Evolutionary conservation across 2,888 invertebrate species (phyloP).

Genomic region (Morpho deidamia): DNA sequence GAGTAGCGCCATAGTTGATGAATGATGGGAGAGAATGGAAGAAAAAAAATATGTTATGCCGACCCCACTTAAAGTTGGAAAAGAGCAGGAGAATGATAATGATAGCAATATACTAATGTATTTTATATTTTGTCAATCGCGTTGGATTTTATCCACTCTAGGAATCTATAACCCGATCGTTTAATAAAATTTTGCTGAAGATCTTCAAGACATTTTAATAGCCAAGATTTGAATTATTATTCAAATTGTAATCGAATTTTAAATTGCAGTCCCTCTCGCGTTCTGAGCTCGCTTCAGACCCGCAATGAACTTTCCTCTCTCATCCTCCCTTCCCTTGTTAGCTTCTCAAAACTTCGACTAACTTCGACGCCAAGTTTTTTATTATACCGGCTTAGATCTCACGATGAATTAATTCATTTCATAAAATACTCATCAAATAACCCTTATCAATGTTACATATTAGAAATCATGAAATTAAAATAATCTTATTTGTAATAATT

Average conservation of each 20-base stretch:
- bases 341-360: conserved; percentile 69
- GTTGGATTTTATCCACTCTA: too few species aligned
- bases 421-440: conserved; percentile 61
- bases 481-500: too few species aligned
- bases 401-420: conserved; percentile 77
- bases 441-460: conserved; percentile 11
- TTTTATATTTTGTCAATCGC: too few species aligned
- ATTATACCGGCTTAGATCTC: conserved; percentile 55
- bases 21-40: too few species aligned
- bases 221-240: conserved; percentile 48
- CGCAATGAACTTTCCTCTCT: conserved; percentile 64
- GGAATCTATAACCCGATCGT: conserved; percentile 4
- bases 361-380: conserved; percentile 65
- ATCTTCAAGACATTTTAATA: conserved; percentile 60
- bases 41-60: too few species aligned
- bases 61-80: too few species aligned
- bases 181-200: conserved; percentile 33
- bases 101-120: too few species aligned
- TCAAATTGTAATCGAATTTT: conserved; percentile 77
- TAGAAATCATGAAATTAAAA: too few species aligned
- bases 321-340: conserved; percentile 70
- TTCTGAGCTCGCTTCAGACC: conserved; percentile 49
- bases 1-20: too few species aligned
- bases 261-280: conserved; percentile 76
- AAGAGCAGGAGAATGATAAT: too few species aligned